These are phyloP conservation scores for Callipepla californica DNA, from an alignment of 2,113 vertebrate genomes.

Conservation along the genomic window DNA sequence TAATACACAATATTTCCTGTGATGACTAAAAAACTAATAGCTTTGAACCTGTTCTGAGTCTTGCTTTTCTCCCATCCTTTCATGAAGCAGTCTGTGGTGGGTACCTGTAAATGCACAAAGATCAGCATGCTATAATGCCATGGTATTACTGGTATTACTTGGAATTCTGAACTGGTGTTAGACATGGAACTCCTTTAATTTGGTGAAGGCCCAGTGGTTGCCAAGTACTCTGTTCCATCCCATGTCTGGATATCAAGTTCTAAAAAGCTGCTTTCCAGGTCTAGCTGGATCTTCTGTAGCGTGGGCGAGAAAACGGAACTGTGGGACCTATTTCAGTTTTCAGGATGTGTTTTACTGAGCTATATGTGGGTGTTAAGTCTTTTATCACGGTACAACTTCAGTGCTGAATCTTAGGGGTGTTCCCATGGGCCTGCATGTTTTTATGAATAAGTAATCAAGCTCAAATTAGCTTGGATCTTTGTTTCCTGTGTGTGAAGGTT, in stretches of 20 bases:
- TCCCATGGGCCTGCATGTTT: not conserved
- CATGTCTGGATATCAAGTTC: not conserved
- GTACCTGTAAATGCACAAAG: not conserved
- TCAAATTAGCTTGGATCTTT: not conserved
- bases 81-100: not conserved
- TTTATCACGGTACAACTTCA: not conserved
- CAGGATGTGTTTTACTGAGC: slow-evolving; percentile 22
- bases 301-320: not conserved
- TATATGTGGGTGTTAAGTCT: not conserved
- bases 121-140: not conserved
- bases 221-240: not conserved
- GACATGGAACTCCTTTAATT: not conserved
- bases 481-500: slow-evolving; percentile 11
- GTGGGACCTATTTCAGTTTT: not conserved
- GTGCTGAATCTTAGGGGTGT: not conserved
- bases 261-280: not conserved
- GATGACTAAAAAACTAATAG: not conserved
- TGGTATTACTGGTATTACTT: not conserved
- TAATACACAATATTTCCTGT: not conserved
- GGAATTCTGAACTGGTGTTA: not conserved
- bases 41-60: not conserved
- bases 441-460: slow-evolving; percentile 16
- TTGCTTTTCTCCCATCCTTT: not conserved
- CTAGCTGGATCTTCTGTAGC: not conserved
- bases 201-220: not conserved